A percentile compares a stretch with the other conserved stretches of the same genome.
Conservation (phyloP, 2,888 invertebrate species). For the Dicyrtoma fusca region DNA sequence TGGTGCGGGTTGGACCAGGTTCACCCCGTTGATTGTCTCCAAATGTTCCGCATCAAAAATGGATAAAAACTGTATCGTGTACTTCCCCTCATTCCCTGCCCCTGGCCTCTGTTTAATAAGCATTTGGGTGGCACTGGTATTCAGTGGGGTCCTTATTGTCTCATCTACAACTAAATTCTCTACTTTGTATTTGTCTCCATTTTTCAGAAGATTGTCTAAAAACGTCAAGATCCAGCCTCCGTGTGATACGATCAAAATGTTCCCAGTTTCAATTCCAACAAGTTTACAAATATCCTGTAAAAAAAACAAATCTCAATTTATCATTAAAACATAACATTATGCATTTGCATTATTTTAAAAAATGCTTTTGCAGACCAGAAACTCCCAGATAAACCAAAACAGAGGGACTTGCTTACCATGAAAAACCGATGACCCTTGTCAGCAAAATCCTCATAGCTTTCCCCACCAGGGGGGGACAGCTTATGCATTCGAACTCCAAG, state of each 20-base stretch:
- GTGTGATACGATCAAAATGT: conserved; percentile 52
- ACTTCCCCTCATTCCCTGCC: conserved; percentile 4
- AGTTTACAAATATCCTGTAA: conserved; percentile 45
- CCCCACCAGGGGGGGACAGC: conserved; percentile 18
- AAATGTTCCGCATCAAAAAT: conserved; percentile 34
- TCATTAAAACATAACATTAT: too few relatives aligned
- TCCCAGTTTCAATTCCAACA: conserved; percentile 33
- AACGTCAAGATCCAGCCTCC: conserved; percentile 52
- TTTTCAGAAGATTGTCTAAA: conserved; percentile 43
- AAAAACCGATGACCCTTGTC: conserved; percentile 28
- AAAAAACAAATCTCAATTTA: too few relatives aligned
- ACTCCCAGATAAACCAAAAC: too few relatives aligned
- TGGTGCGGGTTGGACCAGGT: too few relatives aligned
- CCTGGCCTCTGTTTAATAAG: conserved; percentile 33
- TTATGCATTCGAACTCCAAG: conserved; percentile 28
- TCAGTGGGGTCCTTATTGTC: conserved; percentile 39
- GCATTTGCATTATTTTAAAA: too few relatives aligned
- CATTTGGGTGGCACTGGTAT: conserved; percentile 44
- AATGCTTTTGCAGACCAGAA: too few relatives aligned
- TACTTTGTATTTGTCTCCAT: conserved; percentile 31
- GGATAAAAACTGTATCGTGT: conserved; percentile 24
- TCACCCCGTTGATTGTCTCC: neutral
- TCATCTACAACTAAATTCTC: conserved; percentile 39
- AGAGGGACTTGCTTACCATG: too few relatives aligned
- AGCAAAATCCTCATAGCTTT: conserved; percentile 23